Base-by-base conservation (phyloP, 2,888 invertebrate species). In the Nomada goodeniana region DNA sequence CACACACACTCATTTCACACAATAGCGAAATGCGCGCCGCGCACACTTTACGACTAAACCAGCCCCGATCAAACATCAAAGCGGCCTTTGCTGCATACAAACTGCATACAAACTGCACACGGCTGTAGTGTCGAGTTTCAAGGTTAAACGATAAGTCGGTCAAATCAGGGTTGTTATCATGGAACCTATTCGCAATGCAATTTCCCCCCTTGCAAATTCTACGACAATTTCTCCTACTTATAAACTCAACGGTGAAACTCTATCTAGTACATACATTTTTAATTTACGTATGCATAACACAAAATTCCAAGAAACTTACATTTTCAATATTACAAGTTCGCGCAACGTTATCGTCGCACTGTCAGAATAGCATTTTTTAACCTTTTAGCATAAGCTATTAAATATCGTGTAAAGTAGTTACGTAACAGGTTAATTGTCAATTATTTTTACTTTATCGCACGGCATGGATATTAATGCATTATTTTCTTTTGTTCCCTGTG, bases 111-210 rank as follows among this genome's bases (percentile, higher is more conserved):
- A 20, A 23, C 20, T 72, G 47, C 72, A 52, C 61, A n/a, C 47
- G 60, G 10, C 47, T 60, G 23, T n/a, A 50, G 75, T 57, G 44
- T 74, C 59, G 47, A 52, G 76, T 76, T 74, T 82, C 88, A 88
- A 88, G 88, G 88, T 78, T 75, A 78, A 61, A 64, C 26, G 86
- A 88, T 86, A 88, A 88, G 77, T 82, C 83, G 83, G 85, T 86
- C 79, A 80, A 85, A 82, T 60, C 63, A 80, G 74, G 77, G 80
- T 88, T 88, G 80, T 88, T 88, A 88, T 88, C 88, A 64, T 69
- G 26, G 57, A 76, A 77, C 53, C 64, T 64, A 65, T 29, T 65
- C 15, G 0, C 63, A 26, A 57, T 47, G 69, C 44, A 29, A 53
- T 52, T 57, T 68, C 69, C 50, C 44, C 47, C 15, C 72, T n/a